These are phyloP conservation scores for Hippocampus mohnikei DNA, from an alignment of 2,113 vertebrate genomes.

Conservation along the genomic window DNA sequence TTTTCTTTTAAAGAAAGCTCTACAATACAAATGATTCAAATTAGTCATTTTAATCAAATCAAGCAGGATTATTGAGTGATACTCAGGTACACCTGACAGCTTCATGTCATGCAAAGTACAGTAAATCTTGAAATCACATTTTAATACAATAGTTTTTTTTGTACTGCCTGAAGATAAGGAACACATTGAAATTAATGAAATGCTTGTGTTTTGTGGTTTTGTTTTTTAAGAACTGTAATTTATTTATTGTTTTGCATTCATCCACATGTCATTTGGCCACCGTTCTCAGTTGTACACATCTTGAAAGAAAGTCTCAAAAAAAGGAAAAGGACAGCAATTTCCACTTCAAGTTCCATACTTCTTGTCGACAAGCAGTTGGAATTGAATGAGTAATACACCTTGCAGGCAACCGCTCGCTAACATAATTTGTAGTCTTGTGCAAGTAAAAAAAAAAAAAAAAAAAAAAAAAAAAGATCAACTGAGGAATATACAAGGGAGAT, in stretches of 20 bases:
- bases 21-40: neutral
- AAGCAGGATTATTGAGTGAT: slow-evolving; percentile 59
- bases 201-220: too few species aligned
- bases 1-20: neutral
- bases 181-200: too few species aligned
- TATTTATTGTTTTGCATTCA: too few species aligned
- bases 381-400: neutral
- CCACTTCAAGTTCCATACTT: neutral
- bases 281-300: neutral
- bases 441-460: slow-evolving; percentile 11
- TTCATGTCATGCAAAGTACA: slow-evolving; percentile 58
- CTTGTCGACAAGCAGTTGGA: neutral
- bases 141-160: too few species aligned
- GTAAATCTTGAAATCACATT: too few species aligned
- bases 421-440: slow-evolving; percentile 8
- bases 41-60: slow-evolving; percentile 25
- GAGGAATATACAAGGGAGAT: slow-evolving; percentile 7
- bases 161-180: too few species aligned
- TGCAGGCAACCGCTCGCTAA: slow-evolving; percentile 9
- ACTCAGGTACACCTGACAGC: slow-evolving; percentile 52
- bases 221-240: too few species aligned
- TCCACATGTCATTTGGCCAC: neutral
- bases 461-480: neutral
- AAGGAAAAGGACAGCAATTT: neutral
- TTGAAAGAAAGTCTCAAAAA: neutral